These are phyloP conservation scores for Polymixis flavicincta DNA, from an alignment of 2,888 invertebrate species.

Conservation along the genomic window DNA sequence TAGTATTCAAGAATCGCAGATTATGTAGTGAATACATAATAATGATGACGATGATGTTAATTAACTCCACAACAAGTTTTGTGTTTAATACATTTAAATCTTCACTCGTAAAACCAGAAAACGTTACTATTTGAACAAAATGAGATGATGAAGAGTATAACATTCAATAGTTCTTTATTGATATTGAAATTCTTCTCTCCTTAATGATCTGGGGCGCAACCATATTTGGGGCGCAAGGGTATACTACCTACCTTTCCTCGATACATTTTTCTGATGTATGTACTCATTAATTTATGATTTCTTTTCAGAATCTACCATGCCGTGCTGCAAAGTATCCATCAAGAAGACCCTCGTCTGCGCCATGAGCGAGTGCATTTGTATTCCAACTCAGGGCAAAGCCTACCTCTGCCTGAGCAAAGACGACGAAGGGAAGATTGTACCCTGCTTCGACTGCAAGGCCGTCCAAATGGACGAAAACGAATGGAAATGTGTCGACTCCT, in stretches of 20 bases:
- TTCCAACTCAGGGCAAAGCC: slow-evolving; percentile 62
- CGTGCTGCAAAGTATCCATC: slow-evolving; percentile 72
- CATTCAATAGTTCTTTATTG: not conserved
- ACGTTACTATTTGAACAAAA: not conserved
- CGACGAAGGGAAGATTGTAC: slow-evolving; percentile 59
- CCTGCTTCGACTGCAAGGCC: slow-evolving; percentile 60
- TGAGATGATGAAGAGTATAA: not conserved
- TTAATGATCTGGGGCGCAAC: too few relatives aligned
- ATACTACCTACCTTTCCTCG: too few relatives aligned
- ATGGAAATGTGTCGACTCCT: slow-evolving; percentile 61
- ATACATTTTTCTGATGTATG: not conserved
- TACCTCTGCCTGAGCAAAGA: slow-evolving; percentile 62
- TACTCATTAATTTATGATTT: not conserved
- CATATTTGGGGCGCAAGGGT: too few relatives aligned
- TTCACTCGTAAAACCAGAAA: not conserved
- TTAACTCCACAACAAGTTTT: not conserved
- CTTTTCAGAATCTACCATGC: slow-evolving; percentile 68
- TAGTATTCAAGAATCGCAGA: not conserved
- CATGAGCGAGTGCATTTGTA: slow-evolving; percentile 73
- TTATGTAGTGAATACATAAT: slow-evolving; percentile 13
- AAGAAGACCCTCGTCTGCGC: slow-evolving; percentile 68
- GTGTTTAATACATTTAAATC: not conserved
- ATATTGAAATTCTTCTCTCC: not conserved
- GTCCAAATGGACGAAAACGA: slow-evolving; percentile 49
- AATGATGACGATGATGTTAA: not conserved